These are phyloP conservation scores for Bungarus multicinctus DNA, from an alignment of 2,113 vertebrate genomes.

Conservation along the genomic window DNA sequence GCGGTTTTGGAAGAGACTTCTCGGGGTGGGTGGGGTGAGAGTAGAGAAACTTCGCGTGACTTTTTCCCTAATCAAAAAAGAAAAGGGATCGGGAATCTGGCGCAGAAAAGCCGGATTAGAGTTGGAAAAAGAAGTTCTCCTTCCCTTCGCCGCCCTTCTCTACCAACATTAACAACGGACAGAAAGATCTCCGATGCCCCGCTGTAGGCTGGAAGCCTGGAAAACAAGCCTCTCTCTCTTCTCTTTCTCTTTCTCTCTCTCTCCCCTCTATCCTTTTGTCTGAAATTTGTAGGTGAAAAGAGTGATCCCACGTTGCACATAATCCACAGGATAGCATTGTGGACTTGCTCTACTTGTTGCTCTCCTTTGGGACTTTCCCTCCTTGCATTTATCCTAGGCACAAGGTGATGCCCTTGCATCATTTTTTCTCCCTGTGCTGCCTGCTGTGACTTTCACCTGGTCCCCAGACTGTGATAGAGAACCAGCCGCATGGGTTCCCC, in stretches of 20 bases:
- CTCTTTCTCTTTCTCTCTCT: too few species aligned
- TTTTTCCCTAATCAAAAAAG: not conserved
- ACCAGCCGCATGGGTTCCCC: not conserved
- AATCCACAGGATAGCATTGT: not conserved
- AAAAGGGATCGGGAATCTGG: not conserved
- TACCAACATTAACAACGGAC: not conserved
- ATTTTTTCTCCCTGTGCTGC: not conserved
- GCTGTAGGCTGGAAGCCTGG: not conserved
- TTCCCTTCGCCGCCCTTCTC: not conserved
- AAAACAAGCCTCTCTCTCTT: not conserved
- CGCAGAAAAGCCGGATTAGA: not conserved
- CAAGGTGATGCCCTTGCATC: not conserved
- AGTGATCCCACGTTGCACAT: not conserved
- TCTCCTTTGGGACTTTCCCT: too few species aligned
- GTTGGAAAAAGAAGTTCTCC: not conserved
- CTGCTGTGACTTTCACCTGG: not conserved
- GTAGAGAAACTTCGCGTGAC: not conserved
- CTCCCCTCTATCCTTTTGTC: not conserved
- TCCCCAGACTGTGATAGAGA: too few species aligned
- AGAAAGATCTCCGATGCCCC: not conserved
- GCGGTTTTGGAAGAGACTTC: not conserved
- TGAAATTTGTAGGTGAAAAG: not conserved
- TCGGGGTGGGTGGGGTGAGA: accelerated
- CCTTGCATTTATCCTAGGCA: not conserved
- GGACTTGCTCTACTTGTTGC: accelerated